Conservation (phyloP, 92 coral and sea anemone species). For the Porites divaricata region DNA sequence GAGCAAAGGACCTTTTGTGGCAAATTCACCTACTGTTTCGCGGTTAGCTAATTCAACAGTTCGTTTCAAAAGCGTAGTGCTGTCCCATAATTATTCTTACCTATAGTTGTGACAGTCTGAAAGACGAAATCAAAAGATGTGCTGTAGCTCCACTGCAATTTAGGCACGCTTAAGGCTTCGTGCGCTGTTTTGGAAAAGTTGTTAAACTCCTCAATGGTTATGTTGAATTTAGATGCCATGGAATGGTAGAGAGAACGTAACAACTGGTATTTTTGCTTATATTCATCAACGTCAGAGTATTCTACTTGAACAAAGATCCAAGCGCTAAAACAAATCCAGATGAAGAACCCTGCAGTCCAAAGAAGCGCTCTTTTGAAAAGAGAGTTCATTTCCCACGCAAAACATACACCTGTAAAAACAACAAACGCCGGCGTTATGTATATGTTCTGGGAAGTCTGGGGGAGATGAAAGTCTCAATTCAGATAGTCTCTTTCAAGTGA, state of each 20-base stretch:
- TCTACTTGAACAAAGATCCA: conserved; percentile 45
- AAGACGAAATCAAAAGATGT: conserved; percentile 35
- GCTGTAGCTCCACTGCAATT: conserved; percentile 27
- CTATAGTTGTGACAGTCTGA: conserved; percentile 61
- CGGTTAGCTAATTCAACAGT: no score
- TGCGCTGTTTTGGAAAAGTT: conserved; percentile 29
- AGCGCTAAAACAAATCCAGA: conserved; percentile 36
- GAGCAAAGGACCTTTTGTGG: no score
- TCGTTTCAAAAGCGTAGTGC: background rate
- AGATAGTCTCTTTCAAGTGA: no score
- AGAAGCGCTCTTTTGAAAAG: conserved; percentile 36
- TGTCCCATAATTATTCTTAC: conserved; percentile 17
- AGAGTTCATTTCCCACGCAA: conserved; percentile 24
- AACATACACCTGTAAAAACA: background rate
- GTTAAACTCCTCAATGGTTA: conserved; percentile 46
- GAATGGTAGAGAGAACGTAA: conserved; percentile 36
- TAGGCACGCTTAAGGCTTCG: conserved; percentile 42
- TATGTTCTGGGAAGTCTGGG: no score
- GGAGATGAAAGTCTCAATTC: no score
- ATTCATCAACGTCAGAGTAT: conserved; percentile 21
- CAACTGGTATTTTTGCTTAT: background rate
- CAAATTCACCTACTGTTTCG: no score
- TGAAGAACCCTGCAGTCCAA: background rate
- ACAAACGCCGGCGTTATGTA: no score
- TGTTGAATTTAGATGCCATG: conserved; percentile 58